These are phyloP conservation scores for Diplodus sargus DNA, from an alignment of 2,797 vertebrate genomes.

Conservation along the genomic window DNA sequence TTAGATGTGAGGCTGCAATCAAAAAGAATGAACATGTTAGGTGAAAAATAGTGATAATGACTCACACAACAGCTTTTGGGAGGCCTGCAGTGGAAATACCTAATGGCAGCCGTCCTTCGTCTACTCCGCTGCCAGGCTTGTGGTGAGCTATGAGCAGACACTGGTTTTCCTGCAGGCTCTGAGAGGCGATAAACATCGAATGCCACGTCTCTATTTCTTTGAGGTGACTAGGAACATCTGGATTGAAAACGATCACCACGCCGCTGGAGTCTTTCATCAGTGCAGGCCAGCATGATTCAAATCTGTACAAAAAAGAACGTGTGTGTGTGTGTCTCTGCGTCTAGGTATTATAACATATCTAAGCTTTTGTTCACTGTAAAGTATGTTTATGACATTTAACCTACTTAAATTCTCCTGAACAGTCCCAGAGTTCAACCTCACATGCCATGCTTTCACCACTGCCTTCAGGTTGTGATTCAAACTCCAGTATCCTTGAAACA, in stretches of 20 bases:
- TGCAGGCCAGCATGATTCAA: conserved; percentile 97
- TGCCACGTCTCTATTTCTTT: conserved; percentile 95
- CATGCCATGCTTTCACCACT: conserved; percentile 84
- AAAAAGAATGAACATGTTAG: conserved; percentile 41
- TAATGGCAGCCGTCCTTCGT: conserved; percentile 83
- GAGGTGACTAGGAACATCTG: conserved; percentile 91
- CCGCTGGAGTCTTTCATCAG: conserved; percentile 93
- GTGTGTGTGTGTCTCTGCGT: neutral
- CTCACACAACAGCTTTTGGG: conserved; percentile 6
- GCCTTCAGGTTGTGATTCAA: conserved; percentile 87
- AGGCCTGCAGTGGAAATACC: conserved; percentile 78
- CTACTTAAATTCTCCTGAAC: conserved; percentile 94
- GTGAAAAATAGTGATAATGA: neutral
- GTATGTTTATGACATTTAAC: conserved; percentile 40
- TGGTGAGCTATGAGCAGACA: conserved; percentile 95
- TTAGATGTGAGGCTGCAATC: conserved; percentile 87
- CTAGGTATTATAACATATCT: neutral
- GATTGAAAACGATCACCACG: conserved; percentile 93
- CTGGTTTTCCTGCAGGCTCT: conserved; percentile 89
- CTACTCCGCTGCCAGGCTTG: conserved; percentile 89
- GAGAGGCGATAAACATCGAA: conserved; percentile 91
- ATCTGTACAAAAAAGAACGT: conserved; percentile 79
- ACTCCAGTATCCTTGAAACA: conserved; percentile 92
- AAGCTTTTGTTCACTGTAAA: neutral
- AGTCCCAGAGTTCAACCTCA: conserved; percentile 97